Base-by-base conservation (phyloP, 2,888 invertebrate species). In the Ferrisia virgata region DNA sequence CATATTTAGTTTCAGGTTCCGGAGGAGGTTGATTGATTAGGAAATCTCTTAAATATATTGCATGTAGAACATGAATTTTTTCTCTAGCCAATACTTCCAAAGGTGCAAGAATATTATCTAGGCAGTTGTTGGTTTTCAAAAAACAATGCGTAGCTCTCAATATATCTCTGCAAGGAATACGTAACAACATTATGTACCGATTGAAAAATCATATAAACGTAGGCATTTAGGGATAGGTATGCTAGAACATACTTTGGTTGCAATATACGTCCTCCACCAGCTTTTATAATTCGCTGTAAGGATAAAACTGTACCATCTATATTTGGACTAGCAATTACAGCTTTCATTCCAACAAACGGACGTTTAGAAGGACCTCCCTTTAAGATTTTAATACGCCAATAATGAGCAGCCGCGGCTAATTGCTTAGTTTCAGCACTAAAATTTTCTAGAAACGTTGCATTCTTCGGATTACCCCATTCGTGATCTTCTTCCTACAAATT, bases 391-490 rank as follows among this genome's bases (percentile, higher is more conserved):
- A 90, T 88, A 0, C 96, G 91, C 96, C 96, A 96, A 86, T 91
- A 91, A 87, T 92, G 89, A 2, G 92, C 92, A 0, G 93, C 92
- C 0, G 89, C 88, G 0, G 83, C 83, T 15, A 83, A 72, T n/a
- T 22, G 39, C 15, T 40, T 18, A 2, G 28, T 15, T 31, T 83
- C 83, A 0, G 92, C 92, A 13, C 93, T 89, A 0, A 88, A 87
- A 2, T 89, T 89, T 86, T 92, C 91, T 0, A 88, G 86, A 87
- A 88, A 89, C 39, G 87, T 89, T 36, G 88, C 90, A 76, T 72
- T 89, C 86, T 39, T 86, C 0, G 93, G 93, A 88, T 95, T 95
- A 2, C 96, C 96, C 93, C 95, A 96, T 88, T 96, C 96, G 88
- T 91, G 95, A 0, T 92, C 91, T 87, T 94, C 94, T 88, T 96